phyloP scores from a whole-genome alignment of 2,888 invertebrate species.

The Drosophila anceps region DNA sequence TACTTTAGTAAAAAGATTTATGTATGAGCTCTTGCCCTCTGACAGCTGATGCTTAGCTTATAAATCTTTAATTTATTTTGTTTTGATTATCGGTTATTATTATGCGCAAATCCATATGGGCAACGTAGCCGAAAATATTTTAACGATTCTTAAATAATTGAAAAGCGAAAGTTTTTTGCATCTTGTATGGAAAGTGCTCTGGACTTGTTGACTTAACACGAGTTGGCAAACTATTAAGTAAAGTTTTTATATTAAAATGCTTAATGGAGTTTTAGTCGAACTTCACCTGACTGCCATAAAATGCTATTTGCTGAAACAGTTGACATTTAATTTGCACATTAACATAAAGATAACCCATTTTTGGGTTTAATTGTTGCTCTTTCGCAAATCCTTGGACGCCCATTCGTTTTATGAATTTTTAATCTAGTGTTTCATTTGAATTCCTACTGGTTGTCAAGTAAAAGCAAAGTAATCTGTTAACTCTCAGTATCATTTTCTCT shows the following conservation, averaged over 20 bases:
- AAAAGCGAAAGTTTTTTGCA: conserved; percentile 11
- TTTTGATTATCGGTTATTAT: conserved; percentile 73
- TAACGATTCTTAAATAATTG: conserved; percentile 38
- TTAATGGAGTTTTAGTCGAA: background rate
- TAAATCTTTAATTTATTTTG: conserved; percentile 77
- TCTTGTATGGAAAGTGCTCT: background rate
- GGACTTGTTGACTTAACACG: background rate
- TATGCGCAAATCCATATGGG: conserved; percentile 44
- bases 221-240: background rate
- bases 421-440: conserved; percentile 27
- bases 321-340: background rate
- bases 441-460: conserved; percentile 14
- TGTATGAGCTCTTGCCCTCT: conserved; percentile 51
- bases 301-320: background rate
- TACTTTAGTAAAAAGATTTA: conserved; percentile 59
- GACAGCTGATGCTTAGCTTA: conserved; percentile 71
- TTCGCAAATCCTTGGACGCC: background rate
- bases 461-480: conserved; percentile 9
- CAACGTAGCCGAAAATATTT: conserved; percentile 24
- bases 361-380: conserved; percentile 9
- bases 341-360: background rate
- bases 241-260: conserved; percentile 1
- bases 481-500: background rate
- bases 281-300: background rate
- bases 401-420: conserved; percentile 33